Conservation (phyloP, 1,140 invertebrate species). For the Lanistes nyassanus region DNA sequence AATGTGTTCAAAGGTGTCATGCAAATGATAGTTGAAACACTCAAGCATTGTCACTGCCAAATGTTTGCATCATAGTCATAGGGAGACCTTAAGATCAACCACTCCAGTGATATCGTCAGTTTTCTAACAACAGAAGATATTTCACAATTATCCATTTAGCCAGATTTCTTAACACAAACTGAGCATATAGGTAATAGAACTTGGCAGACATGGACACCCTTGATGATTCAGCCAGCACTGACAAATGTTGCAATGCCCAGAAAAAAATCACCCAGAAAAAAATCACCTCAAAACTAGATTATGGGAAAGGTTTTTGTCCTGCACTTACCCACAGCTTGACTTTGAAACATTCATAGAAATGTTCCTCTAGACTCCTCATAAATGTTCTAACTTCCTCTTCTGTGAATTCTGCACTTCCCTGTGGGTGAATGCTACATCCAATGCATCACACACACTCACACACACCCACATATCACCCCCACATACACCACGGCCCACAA, state of each 20-base stretch:
- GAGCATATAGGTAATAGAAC: background rate
- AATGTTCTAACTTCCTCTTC: slow-evolving; percentile 39
- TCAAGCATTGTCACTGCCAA: too few species aligned
- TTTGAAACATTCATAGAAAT: slow-evolving; percentile 43
- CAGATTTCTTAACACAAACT: background rate
- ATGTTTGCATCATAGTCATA: too few species aligned
- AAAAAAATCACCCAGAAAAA: too few species aligned
- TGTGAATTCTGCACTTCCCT: slow-evolving; percentile 31
- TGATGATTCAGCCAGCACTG: too few species aligned
- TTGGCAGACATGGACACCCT: too few species aligned
- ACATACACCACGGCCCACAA: too few species aligned
- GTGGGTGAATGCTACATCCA: slow-evolving; percentile 31
- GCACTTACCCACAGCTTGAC: slow-evolving; percentile 38
- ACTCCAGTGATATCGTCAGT: too few species aligned
- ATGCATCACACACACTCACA: background rate
- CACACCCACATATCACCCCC: background rate
- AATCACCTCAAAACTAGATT: background rate
- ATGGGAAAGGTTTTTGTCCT: background rate
- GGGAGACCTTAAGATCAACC: too few species aligned
- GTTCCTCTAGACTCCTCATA: slow-evolving; percentile 37
- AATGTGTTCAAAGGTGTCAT: background rate
- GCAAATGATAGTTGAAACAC: background rate
- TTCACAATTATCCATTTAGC: background rate
- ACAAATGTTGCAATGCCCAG: too few species aligned
- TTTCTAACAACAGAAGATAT: background rate